Evolutionary conservation across 2,888 invertebrate species (phyloP).

Genomic region (Agapostemon virescens): DNA sequence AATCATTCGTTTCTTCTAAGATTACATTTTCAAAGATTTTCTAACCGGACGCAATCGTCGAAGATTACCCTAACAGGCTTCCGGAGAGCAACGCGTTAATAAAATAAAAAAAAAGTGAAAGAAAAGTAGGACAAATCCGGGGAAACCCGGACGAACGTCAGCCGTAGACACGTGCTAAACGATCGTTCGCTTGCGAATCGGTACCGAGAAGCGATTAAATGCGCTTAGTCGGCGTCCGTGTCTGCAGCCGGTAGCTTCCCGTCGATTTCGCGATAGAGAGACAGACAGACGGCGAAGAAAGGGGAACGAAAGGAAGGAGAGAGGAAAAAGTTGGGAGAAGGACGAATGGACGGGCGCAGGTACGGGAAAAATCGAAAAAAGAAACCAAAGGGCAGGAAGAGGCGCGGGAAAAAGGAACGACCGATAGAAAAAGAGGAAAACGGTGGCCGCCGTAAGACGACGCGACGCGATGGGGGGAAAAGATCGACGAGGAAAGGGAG

Average conservation of each 20-base stretch:
- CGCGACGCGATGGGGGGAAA: background rate
- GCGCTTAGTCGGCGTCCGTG: slow-evolving; percentile 25
- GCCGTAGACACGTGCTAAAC: slow-evolving; percentile 42
- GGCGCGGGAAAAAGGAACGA: background rate
- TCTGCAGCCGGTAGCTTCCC: slow-evolving; percentile 1
- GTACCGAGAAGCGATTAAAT: slow-evolving; percentile 31
- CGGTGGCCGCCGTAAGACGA: background rate
- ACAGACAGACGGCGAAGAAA: slow-evolving; percentile 7
- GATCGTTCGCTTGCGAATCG: slow-evolving; percentile 21
- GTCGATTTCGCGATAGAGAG: background rate
- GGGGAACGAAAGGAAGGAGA: background rate
- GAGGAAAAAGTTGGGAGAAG: slow-evolving; percentile 3
- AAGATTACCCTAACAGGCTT: background rate
- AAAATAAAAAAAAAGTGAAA: background rate
- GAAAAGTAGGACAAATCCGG: slow-evolving; percentile 3
- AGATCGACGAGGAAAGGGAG: slow-evolving; percentile 5
- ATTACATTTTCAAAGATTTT: background rate
- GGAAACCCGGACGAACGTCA: slow-evolving; percentile 1
- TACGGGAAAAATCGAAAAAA: slow-evolving; percentile 23
- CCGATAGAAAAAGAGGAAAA: slow-evolving; percentile 10
- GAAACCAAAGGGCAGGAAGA: slow-evolving; percentile 1
- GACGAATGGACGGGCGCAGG: background rate
- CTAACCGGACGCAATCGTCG: background rate
- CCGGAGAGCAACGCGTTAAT: background rate
- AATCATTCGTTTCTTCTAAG: too few species aligned